These are phyloP conservation scores for Epistrophella euchroma DNA, from an alignment of 2,888 invertebrate genomes.

Conservation along the genomic window DNA sequence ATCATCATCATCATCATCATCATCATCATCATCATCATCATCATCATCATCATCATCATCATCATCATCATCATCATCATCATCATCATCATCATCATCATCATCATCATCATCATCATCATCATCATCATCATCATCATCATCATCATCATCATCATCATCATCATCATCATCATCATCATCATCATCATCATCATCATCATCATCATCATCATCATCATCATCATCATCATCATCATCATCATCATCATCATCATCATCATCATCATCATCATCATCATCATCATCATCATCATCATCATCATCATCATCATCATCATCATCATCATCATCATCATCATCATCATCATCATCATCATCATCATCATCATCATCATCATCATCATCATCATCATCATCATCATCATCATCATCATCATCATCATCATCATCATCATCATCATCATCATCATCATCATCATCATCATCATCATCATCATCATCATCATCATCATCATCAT, in stretches of 20 bases:
- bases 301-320: constrained; percentile 32
- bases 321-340: constrained; percentile 58
- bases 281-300: constrained; percentile 31
- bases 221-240: constrained; percentile 59
- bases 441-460: constrained; percentile 54
- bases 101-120: constrained; percentile 31
- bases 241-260: constrained; percentile 34
- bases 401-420: constrained; percentile 32
- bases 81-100: constrained; percentile 32
- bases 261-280: constrained; percentile 55
- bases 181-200: constrained; percentile 22
- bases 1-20: constrained; percentile 31
- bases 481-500: constrained; percentile 31
- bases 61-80: constrained; percentile 52
- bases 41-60: constrained; percentile 55
- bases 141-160: constrained; percentile 48
- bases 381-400: constrained; percentile 37
- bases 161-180: constrained; percentile 54
- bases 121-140: constrained; percentile 51
- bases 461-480: constrained; percentile 40
- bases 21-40: constrained; percentile 42
- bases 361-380: constrained; percentile 48
- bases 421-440: constrained; percentile 54
- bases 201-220: constrained; percentile 34
- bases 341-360: constrained; percentile 43